Evolutionary conservation across 2,888 invertebrate species (phyloP).

Genomic region (Ecliptopera silaceata): DNA sequence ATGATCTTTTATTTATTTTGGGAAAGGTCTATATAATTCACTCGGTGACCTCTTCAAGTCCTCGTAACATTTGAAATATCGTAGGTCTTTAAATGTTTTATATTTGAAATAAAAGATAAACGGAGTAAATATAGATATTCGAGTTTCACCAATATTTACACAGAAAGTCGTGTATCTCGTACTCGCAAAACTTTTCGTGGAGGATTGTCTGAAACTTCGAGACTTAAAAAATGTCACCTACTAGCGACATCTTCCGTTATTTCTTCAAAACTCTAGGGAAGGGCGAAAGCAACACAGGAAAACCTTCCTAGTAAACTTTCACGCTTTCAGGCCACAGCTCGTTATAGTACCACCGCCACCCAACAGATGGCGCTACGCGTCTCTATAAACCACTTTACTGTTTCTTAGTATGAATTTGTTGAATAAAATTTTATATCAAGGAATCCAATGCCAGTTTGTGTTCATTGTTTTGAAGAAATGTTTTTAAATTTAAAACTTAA

Average conservation of each 20-base stretch:
- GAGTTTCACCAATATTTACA: too few relatives aligned
- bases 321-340: neutral
- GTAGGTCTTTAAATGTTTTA: neutral
- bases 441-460: too few relatives aligned
- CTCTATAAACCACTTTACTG: neutral
- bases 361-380: slow-evolving; percentile 45
- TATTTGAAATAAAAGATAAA: too few relatives aligned
- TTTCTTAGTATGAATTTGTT: neutral
- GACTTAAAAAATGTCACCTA: neutral
- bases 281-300: neutral
- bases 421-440: too few relatives aligned
- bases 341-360: slow-evolving; percentile 38
- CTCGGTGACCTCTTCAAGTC: neutral
- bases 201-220: too few relatives aligned
- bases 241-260: slow-evolving; percentile 13
- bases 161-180: too few relatives aligned
- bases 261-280: neutral
- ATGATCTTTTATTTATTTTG: neutral
- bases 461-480: too few relatives aligned
- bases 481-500: too few relatives aligned
- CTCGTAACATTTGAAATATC: neutral
- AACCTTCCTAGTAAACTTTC: neutral
- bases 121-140: too few relatives aligned
- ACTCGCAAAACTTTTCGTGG: too few relatives aligned
- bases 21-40: neutral